Evolutionary conservation across 2,797 vertebrate genomes (phyloP), one percentile per base, ranked within the genome.

Genomic region (Hyperoplus lanceolatus): DNA sequence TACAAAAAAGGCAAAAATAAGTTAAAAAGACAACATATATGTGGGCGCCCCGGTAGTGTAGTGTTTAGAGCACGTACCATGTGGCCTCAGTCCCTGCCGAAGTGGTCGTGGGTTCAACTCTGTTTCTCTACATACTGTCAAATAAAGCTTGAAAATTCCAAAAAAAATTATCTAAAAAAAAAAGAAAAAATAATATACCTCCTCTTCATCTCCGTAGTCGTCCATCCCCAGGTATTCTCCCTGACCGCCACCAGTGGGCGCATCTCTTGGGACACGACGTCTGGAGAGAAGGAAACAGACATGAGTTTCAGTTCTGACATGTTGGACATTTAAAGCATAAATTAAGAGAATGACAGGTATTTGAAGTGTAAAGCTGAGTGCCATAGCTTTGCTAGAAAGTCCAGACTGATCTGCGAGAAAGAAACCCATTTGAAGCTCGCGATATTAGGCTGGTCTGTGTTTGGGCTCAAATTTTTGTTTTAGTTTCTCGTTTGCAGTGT

Each of bases 191-290:
- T 21, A 29, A 53, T 15, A 0, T 38, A 93, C 93, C 90, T 99
- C 98, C 62, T 98, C 97, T 43, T 99, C 97, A 3, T 99, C 97
- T 67, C 94, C 96, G 0, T 94, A 98, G 77, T 98, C 98, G 18
- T 99, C 97, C 1, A 97, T 95, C 70, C 90, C 95, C 83, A 97
- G 29, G 90, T 97, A 98, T 76, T 97, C 96, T 0, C 95, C 95
- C 16, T 70, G 83, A 50, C 4, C 78, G 0, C 56, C 65, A 48
- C 90, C 94, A 55, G 95, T 92, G 0, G 94, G 90, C 75, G 94
- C 90, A 70, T 98, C 97, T 90, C 96, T 99, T 64, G 97, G 95
- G 0, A 96, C 92, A 4, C 98, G 96, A 0, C 98, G 95, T 77
- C 98, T 99, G 66, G 0, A 81, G 16, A 6, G 14, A 66, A 41